These are phyloP conservation scores for Amphiura filiformis DNA, from an alignment of 35 echinoderm and acorn worm species.

Conservation along the genomic window DNA sequence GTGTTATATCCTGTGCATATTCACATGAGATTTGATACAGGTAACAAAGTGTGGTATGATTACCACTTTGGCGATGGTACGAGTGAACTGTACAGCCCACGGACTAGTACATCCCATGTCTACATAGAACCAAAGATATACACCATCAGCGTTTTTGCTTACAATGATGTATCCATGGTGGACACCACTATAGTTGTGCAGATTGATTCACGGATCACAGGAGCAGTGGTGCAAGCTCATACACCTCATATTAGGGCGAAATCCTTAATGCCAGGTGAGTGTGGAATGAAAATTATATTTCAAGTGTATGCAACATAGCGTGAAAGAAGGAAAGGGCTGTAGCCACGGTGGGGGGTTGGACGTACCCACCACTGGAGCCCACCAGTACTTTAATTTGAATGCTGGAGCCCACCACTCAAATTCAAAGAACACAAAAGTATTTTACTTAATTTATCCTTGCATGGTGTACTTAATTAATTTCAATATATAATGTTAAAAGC, in stretches of 20 bases:
- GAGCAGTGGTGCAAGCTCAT: neutral
- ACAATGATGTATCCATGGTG: constrained; percentile 52
- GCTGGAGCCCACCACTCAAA: no score
- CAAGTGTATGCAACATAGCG: no score
- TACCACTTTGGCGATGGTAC: constrained; percentile 65
- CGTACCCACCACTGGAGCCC: no score
- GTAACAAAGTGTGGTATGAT: constrained; percentile 69
- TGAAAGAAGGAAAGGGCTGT: no score
- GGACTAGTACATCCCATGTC: neutral
- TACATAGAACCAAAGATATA: constrained; percentile 43
- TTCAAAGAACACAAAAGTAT: no score
- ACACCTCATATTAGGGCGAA: constrained; percentile 50
- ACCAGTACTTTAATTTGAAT: no score
- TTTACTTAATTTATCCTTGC: no score
- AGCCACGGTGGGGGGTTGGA: no score
- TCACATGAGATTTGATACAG: constrained; percentile 27
- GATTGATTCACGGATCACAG: constrained; percentile 64
- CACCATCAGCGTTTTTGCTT: constrained; percentile 30
- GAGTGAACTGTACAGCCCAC: neutral
- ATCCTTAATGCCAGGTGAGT: constrained; percentile 12
- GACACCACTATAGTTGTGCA: constrained; percentile 8
- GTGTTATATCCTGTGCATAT: constrained; percentile 18
- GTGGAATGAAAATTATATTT: no score
- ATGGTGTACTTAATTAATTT: no score
- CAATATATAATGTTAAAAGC: no score